These are phyloP conservation scores for Zaprionus vittiger DNA, from an alignment of 1,140 invertebrate species.

Conservation along the genomic window DNA sequence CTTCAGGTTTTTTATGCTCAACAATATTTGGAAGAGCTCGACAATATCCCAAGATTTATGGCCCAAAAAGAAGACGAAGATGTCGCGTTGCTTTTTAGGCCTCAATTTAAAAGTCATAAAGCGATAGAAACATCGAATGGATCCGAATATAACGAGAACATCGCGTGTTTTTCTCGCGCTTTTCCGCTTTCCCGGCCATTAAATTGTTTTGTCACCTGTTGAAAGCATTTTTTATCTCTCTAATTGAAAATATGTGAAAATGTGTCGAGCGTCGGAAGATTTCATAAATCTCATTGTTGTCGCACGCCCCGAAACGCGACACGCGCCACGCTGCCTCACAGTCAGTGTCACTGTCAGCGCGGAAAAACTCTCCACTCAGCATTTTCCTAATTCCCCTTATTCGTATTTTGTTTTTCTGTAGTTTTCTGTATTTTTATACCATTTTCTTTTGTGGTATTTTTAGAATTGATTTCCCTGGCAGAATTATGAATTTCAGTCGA, in stretches of 20 bases:
- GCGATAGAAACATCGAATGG: conserved; percentile 31
- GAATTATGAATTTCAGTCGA: conserved; percentile 57
- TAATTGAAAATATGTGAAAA: conserved; percentile 56
- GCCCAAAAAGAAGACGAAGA: conserved; percentile 1
- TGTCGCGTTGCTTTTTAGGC: conserved; percentile 55
- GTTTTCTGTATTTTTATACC: conserved; percentile 19
- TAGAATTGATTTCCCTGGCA: conserved; percentile 2
- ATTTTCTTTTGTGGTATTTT: conserved; percentile 21
- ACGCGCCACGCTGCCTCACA: conserved; percentile 37
- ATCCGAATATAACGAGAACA: conserved; percentile 16
- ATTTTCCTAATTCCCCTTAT: not conserved
- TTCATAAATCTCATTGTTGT: conserved; percentile 55
- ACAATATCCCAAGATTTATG: conserved; percentile 56
- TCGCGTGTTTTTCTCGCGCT: conserved; percentile 42
- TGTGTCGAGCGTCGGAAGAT: conserved; percentile 38
- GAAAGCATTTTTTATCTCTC: conserved; percentile 75
- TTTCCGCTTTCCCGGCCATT: conserved; percentile 14
- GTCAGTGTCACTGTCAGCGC: conserved; percentile 31
- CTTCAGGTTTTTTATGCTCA: conserved; percentile 35
- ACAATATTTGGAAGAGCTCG: conserved; percentile 50
- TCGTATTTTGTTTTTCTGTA: not conserved
- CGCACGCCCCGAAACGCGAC: conserved; percentile 7
- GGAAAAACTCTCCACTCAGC: not conserved
- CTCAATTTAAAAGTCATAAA: conserved; percentile 76
- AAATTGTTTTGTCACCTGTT: conserved; percentile 81